These are phyloP conservation scores for Hormiphora californensis DNA, from an alignment of 37 sponge, comb jelly and placozoan genomes.

Conservation along the genomic window DNA sequence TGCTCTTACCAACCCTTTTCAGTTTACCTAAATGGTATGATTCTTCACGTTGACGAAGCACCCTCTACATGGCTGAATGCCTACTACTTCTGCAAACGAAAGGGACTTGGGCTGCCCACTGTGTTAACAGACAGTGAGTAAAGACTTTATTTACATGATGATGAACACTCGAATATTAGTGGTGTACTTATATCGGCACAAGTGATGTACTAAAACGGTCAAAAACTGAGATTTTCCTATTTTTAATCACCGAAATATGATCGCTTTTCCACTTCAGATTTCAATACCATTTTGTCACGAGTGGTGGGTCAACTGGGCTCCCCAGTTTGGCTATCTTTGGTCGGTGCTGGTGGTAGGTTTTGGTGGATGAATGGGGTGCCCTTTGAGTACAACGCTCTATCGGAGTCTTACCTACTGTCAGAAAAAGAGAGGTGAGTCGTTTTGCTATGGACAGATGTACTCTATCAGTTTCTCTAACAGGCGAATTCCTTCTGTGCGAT, in stretches of 20 bases:
- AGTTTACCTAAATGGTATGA: not conserved
- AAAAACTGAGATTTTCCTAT: not conserved
- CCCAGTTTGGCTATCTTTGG: not conserved
- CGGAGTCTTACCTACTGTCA: not conserved
- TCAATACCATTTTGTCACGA: not conserved
- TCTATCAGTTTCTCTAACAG: no score
- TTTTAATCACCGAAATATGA: no score
- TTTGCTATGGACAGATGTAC: no score
- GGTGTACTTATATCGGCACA: not conserved
- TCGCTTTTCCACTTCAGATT: no score
- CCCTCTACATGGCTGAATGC: not conserved
- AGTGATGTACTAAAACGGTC: not conserved
- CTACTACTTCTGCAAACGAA: not conserved
- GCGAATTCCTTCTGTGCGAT: no score
- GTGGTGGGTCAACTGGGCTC: not conserved
- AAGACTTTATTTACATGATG: not conserved
- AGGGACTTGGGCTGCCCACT: not conserved
- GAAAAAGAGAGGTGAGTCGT: not conserved
- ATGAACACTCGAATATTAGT: not conserved
- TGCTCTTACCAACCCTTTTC: no score
- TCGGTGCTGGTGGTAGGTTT: conserved; percentile 5
- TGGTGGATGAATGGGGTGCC: conserved; percentile 19
- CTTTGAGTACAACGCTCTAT: not conserved
- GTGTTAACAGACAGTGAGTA: not conserved
- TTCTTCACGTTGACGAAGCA: not conserved